phyloP scores from a whole-genome alignment of 2,888 invertebrate species.

The Eugnorisma glareosa region DNA sequence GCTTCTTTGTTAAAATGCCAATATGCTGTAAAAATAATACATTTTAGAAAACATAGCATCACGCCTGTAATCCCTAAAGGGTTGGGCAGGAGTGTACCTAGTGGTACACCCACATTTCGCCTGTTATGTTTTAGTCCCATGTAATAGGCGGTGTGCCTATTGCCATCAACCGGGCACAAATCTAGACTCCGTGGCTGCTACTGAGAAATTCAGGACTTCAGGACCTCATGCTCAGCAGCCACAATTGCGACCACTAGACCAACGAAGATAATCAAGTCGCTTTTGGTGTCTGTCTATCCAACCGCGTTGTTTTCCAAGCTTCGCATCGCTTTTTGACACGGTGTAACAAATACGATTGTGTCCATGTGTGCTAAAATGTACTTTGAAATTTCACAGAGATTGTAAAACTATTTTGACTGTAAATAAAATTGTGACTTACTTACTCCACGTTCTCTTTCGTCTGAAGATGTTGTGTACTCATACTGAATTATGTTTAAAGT shows the following conservation, averaged over 20 bases:
- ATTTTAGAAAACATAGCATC: not conserved
- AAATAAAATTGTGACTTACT: no score
- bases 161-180: not conserved
- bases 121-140: not conserved
- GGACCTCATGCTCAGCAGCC: not conserved
- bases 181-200: not conserved
- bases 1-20: not conserved
- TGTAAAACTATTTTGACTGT: not conserved
- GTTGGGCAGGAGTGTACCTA: not conserved
- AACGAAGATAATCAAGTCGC: not conserved
- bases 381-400: not conserved
- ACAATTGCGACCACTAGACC: not conserved
- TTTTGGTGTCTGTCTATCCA: not conserved
- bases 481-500: not conserved
- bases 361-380: no score
- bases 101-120: not conserved
- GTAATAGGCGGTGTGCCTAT: not conserved
- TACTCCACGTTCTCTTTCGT: not conserved
- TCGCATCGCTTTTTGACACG: not conserved
- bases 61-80: not conserved
- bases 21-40: not conserved
- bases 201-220: not conserved
- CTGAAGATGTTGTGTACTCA: not conserved
- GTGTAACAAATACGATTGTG: no score
- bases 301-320: not conserved